Conservation (phyloP, 2,888 invertebrate genomes). For the Chymomyza fuscimana region DNA sequence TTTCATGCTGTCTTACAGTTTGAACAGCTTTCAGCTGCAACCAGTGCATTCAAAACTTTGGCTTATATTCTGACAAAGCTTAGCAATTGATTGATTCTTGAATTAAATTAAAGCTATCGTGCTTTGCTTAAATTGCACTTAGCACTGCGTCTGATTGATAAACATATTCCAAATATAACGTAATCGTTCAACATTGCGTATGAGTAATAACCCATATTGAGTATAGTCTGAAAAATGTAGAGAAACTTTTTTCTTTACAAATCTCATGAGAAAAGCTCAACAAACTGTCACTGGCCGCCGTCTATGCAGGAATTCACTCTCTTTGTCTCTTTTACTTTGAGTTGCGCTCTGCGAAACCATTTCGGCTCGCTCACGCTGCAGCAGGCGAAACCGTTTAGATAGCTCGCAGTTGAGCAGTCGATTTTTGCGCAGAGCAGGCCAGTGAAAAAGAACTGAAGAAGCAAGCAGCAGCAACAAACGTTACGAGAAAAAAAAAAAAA, state of each 20-base stretch:
- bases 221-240: not conserved
- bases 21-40: not conserved
- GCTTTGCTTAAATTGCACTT: constrained; percentile 1
- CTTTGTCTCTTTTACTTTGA: constrained; percentile 13
- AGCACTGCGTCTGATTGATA: not conserved
- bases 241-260: constrained; percentile 4
- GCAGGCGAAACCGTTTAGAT: not conserved
- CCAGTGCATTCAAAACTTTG: not conserved
- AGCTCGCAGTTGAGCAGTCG: constrained; percentile 46
- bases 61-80: not conserved
- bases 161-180: constrained; percentile 11
- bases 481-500: constrained; percentile 34
- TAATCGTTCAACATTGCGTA: constrained; percentile 17
- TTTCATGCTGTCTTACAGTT: not conserved
- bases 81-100: not conserved
- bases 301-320: not conserved
- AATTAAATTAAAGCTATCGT: not conserved
- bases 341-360: constrained; percentile 20
- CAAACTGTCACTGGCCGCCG: not conserved
- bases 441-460: constrained; percentile 64
- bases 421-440: constrained; percentile 58
- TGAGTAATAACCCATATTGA: constrained; percentile 19
- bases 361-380: constrained; percentile 25
- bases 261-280: constrained; percentile 3
- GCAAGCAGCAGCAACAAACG: constrained; percentile 56